Base-by-base conservation (phyloP, 2,797 vertebrate genomes). In the Alectoris magna region DNA sequence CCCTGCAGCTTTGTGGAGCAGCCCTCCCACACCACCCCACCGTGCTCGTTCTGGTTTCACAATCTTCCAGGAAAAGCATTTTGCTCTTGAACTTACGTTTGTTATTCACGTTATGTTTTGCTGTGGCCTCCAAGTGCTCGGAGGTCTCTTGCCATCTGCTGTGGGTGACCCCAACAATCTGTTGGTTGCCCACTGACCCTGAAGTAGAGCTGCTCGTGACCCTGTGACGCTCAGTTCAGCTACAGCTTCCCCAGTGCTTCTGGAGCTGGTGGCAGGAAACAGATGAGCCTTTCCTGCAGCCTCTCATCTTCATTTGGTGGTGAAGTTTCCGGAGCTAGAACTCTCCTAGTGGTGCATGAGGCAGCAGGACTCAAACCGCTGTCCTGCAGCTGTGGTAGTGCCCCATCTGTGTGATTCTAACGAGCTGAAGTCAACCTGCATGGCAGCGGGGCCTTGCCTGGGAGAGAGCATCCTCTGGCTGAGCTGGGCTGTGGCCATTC, bases 31-130 rank as follows among this genome's bases (percentile, higher is more conserved):
- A n/a, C 43, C 19, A 46, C 53, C 38, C 66, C 19, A 11, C 41
- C 38, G 41, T 0, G 3, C n/a, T 73, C 1, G 0, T 29, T 24
- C 16, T 22, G 9, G 19, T 70, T 77, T 18, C 38, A 24, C 4
- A 38, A 13, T 58, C 55, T 76, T 56, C 10, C 14, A 38, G 66
- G 62, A 67, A 62, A 44, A 81, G 60, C 38, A 3, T 62, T 75
- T 90, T 87, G 51, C 59, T 11, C 3, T 24, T n/a, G 66, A 14
- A 21, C 67, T 85, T 17, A 7, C 21, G 2, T 68, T 77, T 0
- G 1, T 87, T 84, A 71, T 27, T 77, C 48, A 8, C 4, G 4
- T 21, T 31, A 1, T 34, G 3, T 85, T 90, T 93, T 74, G 78
- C n/a, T 59, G 6, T 10, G 31, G 55, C 41, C 26, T 22, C 13